These are phyloP conservation scores for Camponotus floridanus DNA, from an alignment of 1,140 invertebrate genomes.

Conservation along the genomic window DNA sequence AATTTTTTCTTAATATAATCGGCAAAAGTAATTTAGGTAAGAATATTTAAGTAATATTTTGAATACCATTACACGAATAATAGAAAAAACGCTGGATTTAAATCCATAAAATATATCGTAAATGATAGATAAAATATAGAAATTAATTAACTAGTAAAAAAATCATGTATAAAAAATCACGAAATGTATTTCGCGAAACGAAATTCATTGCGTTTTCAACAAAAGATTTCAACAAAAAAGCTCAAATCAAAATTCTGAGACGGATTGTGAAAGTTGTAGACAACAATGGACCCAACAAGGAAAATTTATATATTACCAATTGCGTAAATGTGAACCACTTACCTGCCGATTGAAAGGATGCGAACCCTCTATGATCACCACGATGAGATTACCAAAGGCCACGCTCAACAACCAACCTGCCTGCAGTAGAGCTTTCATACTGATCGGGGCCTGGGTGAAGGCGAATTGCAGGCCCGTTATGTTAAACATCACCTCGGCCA, in stretches of 20 bases:
- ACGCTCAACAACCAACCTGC: slow-evolving; percentile 96
- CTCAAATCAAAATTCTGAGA: not conserved
- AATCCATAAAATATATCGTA: no score
- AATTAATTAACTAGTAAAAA: no score
- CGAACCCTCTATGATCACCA: slow-evolving; percentile 92
- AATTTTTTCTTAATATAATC: not conserved
- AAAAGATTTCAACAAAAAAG: no score
- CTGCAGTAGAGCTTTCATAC: slow-evolving; percentile 97
- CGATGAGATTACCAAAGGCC: slow-evolving; percentile 96
- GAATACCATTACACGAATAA: no score
- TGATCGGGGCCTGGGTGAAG: slow-evolving; percentile 95
- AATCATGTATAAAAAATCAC: not conserved
- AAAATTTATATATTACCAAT: not conserved
- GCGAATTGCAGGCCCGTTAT: slow-evolving; percentile 97
- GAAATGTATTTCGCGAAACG: not conserved
- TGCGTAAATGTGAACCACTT: slow-evolving; percentile 65
- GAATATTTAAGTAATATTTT: not conserved
- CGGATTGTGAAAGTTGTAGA: not conserved
- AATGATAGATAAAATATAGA: no score
- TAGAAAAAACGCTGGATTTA: no score
- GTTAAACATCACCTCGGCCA: slow-evolving; percentile 95
- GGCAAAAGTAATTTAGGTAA: not conserved
- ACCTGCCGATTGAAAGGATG: slow-evolving; percentile 89
- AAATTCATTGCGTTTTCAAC: no score
- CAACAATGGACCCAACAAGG: not conserved